Percentiles rank a stretch among this genome's conserved stretches.
Conservation (phyloP, 1,140 invertebrate species). For the Drosophila ambigua region DNA sequence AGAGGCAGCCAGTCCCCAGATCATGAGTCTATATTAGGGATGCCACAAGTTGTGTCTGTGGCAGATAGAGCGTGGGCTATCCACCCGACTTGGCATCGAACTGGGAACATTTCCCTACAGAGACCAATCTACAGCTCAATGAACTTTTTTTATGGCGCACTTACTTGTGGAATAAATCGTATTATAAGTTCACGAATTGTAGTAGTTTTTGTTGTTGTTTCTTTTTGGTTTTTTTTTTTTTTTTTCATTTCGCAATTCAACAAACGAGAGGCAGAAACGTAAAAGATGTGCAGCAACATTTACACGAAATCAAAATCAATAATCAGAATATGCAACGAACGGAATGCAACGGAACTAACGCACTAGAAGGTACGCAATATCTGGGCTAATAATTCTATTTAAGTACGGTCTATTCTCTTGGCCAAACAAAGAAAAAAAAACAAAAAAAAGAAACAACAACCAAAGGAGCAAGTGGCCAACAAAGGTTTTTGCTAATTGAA, state of each 20-base stretch:
- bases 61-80: neutral
- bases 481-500: neutral
- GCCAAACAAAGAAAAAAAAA: slow-evolving; percentile 3
- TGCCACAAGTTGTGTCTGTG: too few relatives aligned
- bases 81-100: too few relatives aligned
- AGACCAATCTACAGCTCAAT: slow-evolving; percentile 1
- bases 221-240: slow-evolving; percentile 8
- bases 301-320: slow-evolving; percentile 39
- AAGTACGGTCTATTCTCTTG: slow-evolving; percentile 22
- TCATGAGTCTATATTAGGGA: too few relatives aligned
- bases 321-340: slow-evolving; percentile 26
- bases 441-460: slow-evolving; percentile 23
- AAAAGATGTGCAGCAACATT: slow-evolving; percentile 54
- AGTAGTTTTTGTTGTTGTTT: neutral
- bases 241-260: slow-evolving; percentile 34
- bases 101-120: slow-evolving; percentile 6
- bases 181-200: slow-evolving; percentile 32
- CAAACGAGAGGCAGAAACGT: slow-evolving; percentile 38
- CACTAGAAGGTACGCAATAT: slow-evolving; percentile 53
- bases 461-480: slow-evolving; percentile 24
- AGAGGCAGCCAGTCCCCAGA: too few relatives aligned
- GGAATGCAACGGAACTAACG: slow-evolving; percentile 36
- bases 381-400: slow-evolving; percentile 32
- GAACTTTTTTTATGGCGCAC: slow-evolving; percentile 38
- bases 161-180: slow-evolving; percentile 22